phyloP scores from a whole-genome alignment of 2,888 invertebrate species.

The Argynnis bischoffii region DNA sequence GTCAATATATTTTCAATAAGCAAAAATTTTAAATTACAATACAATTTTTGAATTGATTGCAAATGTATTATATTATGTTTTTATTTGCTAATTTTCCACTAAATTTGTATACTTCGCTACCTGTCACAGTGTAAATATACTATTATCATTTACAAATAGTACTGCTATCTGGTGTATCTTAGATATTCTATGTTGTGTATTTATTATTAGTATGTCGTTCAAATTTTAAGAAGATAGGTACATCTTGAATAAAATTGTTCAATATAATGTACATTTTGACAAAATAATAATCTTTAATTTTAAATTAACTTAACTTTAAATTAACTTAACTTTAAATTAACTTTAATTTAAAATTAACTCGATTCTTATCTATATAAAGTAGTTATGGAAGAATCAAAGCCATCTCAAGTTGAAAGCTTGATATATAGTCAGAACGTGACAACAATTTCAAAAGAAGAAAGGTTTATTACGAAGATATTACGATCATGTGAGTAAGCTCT shows the following conservation, averaged over 20 bases:
- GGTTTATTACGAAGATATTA: constrained; percentile 3
- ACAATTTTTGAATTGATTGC: too few species aligned
- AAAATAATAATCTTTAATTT: too few species aligned
- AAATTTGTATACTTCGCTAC: not conserved
- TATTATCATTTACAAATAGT: constrained; percentile 17
- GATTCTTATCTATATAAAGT: not conserved
- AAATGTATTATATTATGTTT: too few species aligned
- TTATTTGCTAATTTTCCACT: too few species aligned
- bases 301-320: too few species aligned
- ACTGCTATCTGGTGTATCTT: not conserved
- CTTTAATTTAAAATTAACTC: too few species aligned
- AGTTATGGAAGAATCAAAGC: not conserved
- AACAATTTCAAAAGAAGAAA: not conserved
- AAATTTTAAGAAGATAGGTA: not conserved
- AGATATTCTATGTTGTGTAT: not conserved
- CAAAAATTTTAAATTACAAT: too few species aligned
- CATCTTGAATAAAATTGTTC: not conserved
- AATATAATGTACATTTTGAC: too few species aligned
- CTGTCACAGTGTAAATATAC: constrained; percentile 6
- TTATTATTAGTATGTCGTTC: not conserved
- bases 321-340: too few species aligned
- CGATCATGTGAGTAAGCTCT: constrained; percentile 24
- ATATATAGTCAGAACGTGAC: not conserved
- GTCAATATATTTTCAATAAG: too few species aligned
- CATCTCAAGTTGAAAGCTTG: constrained; percentile 2